Percentiles rank a stretch among this genome's conserved stretches.
Evolutionary conservation across 2,888 invertebrate genomes (phyloP).

Genomic region (Drosophila meridiana): DNA sequence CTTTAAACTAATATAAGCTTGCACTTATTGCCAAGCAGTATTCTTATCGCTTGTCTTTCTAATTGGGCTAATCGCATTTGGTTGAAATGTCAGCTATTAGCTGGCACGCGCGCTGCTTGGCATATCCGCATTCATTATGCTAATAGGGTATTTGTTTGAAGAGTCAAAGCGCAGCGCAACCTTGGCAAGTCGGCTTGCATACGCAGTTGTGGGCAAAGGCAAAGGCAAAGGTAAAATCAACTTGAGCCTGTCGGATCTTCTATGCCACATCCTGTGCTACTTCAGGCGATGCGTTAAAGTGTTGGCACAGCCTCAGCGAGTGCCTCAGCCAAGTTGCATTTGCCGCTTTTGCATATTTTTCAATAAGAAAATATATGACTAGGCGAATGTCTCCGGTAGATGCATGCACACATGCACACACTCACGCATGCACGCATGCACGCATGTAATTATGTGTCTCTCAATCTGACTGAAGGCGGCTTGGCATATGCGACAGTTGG

Average conservation of each 20-base stretch:
- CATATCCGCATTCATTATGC: not conserved
- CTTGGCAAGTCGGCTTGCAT: not conserved
- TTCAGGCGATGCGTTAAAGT: slow-evolving; percentile 22
- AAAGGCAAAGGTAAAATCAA: slow-evolving; percentile 3
- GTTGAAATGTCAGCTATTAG: not conserved
- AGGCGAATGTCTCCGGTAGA: not conserved
- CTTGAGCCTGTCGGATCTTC: slow-evolving; percentile 9
- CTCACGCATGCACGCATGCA: not conserved
- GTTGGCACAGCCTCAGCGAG: slow-evolving; percentile 9
- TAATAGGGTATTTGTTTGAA: slow-evolving; percentile 18
- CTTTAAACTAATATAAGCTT: not conserved
- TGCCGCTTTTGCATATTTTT: slow-evolving; percentile 65
- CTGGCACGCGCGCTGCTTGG: not conserved
- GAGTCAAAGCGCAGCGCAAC: not conserved
- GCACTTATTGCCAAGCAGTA: not conserved
- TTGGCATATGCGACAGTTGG: not conserved
- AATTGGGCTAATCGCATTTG: too few relatives aligned
- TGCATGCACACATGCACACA: not conserved
- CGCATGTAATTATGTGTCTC: slow-evolving; percentile 4
- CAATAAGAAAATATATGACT: slow-evolving; percentile 53
- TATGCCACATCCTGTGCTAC: not conserved
- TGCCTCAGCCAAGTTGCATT: slow-evolving; percentile 14
- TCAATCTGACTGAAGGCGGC: slow-evolving; percentile 13
- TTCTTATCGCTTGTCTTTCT: too few relatives aligned
- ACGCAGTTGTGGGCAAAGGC: slow-evolving; percentile 5